Conservation (phyloP, 2,888 invertebrate species). For the Tenthredo scrophulariae region DNA sequence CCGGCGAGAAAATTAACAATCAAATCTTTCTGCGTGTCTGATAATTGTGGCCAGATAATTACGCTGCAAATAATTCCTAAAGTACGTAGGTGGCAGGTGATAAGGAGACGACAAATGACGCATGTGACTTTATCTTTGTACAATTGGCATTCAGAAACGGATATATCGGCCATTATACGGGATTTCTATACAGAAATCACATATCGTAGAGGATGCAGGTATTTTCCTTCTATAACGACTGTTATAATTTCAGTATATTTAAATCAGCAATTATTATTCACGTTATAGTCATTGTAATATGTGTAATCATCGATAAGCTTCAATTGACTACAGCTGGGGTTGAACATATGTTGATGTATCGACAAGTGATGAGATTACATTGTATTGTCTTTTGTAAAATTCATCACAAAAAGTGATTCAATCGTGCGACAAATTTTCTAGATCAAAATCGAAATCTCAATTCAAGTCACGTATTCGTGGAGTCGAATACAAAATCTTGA, state of each 20-base stretch:
- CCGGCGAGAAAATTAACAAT: background rate
- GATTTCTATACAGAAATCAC: background rate
- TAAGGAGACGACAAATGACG: background rate
- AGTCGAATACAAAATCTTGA: background rate
- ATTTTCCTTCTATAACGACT: background rate
- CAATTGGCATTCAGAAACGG: background rate
- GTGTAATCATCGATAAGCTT: background rate
- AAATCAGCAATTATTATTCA: background rate
- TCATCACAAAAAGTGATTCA: background rate
- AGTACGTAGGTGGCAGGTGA: background rate
- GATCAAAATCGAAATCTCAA: constrained; percentile 1
- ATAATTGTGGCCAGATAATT: background rate
- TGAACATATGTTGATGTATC: background rate
- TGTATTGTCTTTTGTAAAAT: background rate
- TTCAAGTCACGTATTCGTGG: background rate
- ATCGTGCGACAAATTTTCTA: background rate
- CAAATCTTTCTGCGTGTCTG: background rate
- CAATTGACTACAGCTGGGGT: background rate
- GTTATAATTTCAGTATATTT: background rate
- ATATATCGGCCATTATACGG: background rate
- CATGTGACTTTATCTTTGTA: background rate
- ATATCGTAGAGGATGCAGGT: background rate
- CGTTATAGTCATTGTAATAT: background rate
- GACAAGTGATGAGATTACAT: background rate
- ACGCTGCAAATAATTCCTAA: background rate